Base-by-base conservation (phyloP, 2,888 invertebrate species). In the Parnassius smintheus region DNA sequence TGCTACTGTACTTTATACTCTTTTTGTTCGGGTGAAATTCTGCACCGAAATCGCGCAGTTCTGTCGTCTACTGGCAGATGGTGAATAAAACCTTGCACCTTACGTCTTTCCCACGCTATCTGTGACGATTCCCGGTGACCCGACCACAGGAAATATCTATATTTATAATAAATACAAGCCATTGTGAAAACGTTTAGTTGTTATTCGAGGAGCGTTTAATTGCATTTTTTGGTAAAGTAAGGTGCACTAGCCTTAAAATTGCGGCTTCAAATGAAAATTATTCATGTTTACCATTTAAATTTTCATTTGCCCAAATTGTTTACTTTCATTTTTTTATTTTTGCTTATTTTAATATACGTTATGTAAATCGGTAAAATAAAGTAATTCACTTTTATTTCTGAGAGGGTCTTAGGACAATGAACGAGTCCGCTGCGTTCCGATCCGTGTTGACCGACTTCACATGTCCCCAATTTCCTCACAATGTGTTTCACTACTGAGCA, bases 71-170 rank as follows among this genome's bases (percentile, higher is more conserved):
- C 67, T 72, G 70, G 77, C 78, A 80, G 78, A 77, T 79, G 79
- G 72, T 76, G 76, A 73, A 77, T 76, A 82, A 82, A 81, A 83
- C 82, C 83, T 85, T 80, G 78, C 78, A 66, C 67, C 66, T 58
- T 68, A 62, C 69, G 65, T 71, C 71, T 68, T 85, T 85, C 86
- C 81, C 84, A 86, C 85, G 82, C 68, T 76, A 73, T 74, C 69
- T 48, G 56, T 57, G 64, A 63, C 59, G 59, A 46, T 44, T 52
- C 52, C 53, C 45, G 62, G 56, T 56, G 59, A 55, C 65, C 65
- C 61, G 56, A 68, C 69, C 68, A 65, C 68, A 71, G 70, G 58
- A 62, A 58, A 58, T 58, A 57, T 56, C 59, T 46, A 56, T 52
- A 52, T 22, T 56, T 45, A 18, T 61, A 61, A 64, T 56, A 59